Base-by-base conservation (phyloP, 2,797 vertebrate species). In the Siniperca obscura region DNA sequence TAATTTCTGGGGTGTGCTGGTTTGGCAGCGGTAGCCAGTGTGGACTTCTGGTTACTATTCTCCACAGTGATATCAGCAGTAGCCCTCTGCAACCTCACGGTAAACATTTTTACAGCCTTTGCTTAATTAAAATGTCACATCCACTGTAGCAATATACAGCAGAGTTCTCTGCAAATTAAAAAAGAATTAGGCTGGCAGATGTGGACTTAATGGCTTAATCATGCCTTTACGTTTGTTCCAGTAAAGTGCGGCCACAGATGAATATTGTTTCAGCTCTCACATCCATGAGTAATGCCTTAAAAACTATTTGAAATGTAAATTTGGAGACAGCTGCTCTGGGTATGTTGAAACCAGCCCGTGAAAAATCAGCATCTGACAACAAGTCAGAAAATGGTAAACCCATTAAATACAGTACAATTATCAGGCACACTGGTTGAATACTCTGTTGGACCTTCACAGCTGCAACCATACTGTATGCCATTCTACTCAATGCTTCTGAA, bases 171-270 rank as follows among this genome's bases (percentile, higher is more conserved):
- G 78, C 90, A 90, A 95, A 95, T 96, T 95, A 94, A 95, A 94
- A 94, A 92, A 60, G 89, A 95, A 95, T 96, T 92, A 94, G 86
- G 89, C 75, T 80, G 92, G 92, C 95, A 96, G 94, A 96, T 96
- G 95, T 93, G 90, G 74, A 85, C 90, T 93, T 95, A 95, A 96
- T 95, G 91, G 84, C 90, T 93, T 94, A 95, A 95, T 95, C 92
- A 93, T 88, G 91, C 85, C 80, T 93, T 91, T 87, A 91, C 87
- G 85, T 93, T 94, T 67, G 72, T 90, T 89, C 87, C 86, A 90
- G 84, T 91, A 90, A 93, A 94, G 85, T 82, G 69, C 11, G 27
- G 82, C 76, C 81, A 62, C 81, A 80, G 85, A 87, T 68, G 76
- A 91, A 92, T 89, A 90, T 86, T 89, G 86, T 88, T 86, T 75